Conservation (phyloP, 2,888 invertebrate genomes). For the Sepiola atlantica region DNA sequence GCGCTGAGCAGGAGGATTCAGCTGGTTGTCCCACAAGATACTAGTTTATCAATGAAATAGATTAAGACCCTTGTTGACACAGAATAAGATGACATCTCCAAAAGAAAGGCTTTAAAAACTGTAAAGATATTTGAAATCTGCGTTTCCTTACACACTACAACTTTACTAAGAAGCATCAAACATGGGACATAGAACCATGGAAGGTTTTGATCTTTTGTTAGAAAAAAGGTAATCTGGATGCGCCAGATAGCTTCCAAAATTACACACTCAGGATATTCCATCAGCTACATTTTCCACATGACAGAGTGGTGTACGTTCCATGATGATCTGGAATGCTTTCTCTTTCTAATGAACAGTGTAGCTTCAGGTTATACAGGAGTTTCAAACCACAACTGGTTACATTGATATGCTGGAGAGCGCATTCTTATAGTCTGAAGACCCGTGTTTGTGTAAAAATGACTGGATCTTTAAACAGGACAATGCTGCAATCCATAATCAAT, state of each 20-base stretch:
- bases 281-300: not conserved
- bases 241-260: no score
- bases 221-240: not conserved
- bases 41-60: no score
- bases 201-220: not conserved
- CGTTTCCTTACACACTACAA: no score
- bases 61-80: no score
- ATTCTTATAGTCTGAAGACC: constrained; percentile 6
- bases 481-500: not conserved
- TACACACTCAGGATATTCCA: not conserved
- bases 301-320: not conserved
- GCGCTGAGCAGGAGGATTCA: no score
- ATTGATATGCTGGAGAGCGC: not conserved
- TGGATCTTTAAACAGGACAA: not conserved
- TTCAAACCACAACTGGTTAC: not conserved
- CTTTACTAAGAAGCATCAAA: not conserved
- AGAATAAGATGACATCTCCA: no score
- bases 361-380: not conserved
- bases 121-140: no score
- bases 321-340: not conserved
- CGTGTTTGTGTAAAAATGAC: not conserved
- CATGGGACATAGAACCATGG: not conserved
- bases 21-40: no score
- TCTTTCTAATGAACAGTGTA: not conserved
- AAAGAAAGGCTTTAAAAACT: no score